phyloP scores from a whole-genome alignment of 2,797 vertebrate species.

The Etheostoma perlongum region DNA sequence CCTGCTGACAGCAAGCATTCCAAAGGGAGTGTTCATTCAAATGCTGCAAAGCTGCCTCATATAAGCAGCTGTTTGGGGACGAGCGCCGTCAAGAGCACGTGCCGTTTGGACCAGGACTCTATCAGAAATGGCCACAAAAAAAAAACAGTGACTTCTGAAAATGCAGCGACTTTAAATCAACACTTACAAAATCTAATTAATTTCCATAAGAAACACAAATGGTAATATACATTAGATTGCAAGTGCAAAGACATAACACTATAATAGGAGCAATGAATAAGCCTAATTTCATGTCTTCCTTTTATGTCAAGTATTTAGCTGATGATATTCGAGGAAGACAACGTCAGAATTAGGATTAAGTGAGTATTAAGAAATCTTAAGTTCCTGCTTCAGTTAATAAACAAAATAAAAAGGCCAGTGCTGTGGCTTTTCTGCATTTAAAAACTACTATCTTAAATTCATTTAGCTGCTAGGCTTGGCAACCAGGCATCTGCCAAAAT shows the following conservation, averaged over 20 bases:
- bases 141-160: neutral
- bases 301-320: constrained; percentile 14
- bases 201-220: neutral
- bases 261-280: neutral
- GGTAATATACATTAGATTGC: neutral
- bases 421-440: constrained; percentile 36
- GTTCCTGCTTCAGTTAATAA: constrained; percentile 13
- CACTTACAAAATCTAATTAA: neutral
- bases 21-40: constrained; percentile 66
- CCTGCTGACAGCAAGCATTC: constrained; percentile 76
- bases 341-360: constrained; percentile 16
- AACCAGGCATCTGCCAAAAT: no score
- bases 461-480: constrained; percentile 9
- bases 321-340: constrained; percentile 6
- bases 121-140: neutral
- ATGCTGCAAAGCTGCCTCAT: constrained; percentile 61
- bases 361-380: constrained; percentile 14
- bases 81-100: constrained; percentile 30
- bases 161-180: neutral
- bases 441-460: constrained; percentile 22
- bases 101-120: neutral
- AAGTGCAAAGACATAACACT: neutral
- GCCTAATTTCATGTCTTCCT: constrained; percentile 13
- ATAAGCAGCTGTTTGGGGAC: constrained; percentile 59
- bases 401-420: neutral